phyloP scores from a whole-genome alignment of 2,797 vertebrate genomes.

The Acanthis flammea region DNA sequence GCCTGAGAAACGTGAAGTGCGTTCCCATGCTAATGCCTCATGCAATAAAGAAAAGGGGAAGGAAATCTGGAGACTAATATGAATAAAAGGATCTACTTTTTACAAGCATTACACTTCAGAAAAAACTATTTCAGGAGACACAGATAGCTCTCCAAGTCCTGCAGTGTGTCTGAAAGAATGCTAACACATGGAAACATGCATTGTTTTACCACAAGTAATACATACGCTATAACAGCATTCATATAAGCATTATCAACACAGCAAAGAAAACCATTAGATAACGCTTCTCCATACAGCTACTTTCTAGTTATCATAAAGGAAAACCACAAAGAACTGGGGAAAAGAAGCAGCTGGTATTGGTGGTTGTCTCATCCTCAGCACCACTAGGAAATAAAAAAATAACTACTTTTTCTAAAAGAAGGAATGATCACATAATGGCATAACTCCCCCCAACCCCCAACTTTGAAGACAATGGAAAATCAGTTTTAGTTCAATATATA shows the following conservation, averaged over 20 bases:
- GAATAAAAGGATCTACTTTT: slow-evolving; percentile 8
- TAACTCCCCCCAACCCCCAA: background rate
- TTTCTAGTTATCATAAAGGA: background rate
- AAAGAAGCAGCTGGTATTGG: background rate
- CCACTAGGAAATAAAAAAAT: background rate
- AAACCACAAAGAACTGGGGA: background rate
- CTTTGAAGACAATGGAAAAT: background rate
- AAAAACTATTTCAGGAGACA: background rate
- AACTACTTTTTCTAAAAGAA: background rate
- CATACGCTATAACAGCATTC: background rate
- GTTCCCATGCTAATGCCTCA: slow-evolving; percentile 37
- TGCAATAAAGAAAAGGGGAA: slow-evolving; percentile 23
- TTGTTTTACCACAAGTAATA: background rate
- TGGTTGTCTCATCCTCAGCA: background rate
- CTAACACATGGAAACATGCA: background rate
- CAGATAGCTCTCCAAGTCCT: background rate
- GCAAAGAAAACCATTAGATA: background rate
- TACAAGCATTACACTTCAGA: background rate
- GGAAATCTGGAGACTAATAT: background rate
- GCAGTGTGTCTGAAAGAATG: background rate
- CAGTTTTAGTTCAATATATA: background rate
- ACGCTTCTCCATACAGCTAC: background rate
- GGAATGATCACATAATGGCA: background rate
- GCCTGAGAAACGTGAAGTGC: slow-evolving; percentile 23
- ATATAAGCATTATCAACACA: background rate